These are phyloP conservation scores for Habroteleia sp. DNA, from an alignment of 2,888 invertebrate genomes.

Conservation along the genomic window DNA sequence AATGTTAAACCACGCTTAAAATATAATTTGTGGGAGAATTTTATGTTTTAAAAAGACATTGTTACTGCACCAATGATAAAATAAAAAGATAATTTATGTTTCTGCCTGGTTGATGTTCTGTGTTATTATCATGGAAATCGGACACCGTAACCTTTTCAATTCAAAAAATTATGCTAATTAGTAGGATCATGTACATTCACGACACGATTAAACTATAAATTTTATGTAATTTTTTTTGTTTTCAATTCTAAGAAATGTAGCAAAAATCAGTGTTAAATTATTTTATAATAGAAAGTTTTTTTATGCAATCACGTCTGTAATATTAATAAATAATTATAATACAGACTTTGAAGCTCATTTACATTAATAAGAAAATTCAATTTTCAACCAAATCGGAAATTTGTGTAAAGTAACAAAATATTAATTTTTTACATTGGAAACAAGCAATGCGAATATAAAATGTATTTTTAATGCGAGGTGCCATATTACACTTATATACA, in stretches of 20 bases:
- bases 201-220: constrained; percentile 5
- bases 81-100: constrained; percentile 41
- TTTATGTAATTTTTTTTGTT: not conserved
- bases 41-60: constrained; percentile 5
- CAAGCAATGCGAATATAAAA: not conserved
- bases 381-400: too few relatives aligned
- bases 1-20: constrained; percentile 2
- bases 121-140: constrained; percentile 50
- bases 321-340: too few relatives aligned
- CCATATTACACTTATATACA: not conserved
- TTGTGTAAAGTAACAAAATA: too few relatives aligned
- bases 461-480: not conserved
- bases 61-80: constrained; percentile 18
- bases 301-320: too few relatives aligned
- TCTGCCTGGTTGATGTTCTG: constrained; percentile 17
- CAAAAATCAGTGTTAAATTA: too few relatives aligned
- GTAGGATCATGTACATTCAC: constrained; percentile 8
- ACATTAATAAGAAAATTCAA: too few relatives aligned
- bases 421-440: not conserved
- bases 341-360: too few relatives aligned
- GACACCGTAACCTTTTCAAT: constrained; percentile 42
- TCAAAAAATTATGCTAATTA: constrained; percentile 48
- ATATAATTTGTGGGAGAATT: not conserved
- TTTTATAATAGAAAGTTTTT: too few relatives aligned
- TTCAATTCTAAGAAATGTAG: not conserved